Evolutionary conservation across 1,140 invertebrate species (phyloP).

Genomic region (Hycleus phaleratus): DNA sequence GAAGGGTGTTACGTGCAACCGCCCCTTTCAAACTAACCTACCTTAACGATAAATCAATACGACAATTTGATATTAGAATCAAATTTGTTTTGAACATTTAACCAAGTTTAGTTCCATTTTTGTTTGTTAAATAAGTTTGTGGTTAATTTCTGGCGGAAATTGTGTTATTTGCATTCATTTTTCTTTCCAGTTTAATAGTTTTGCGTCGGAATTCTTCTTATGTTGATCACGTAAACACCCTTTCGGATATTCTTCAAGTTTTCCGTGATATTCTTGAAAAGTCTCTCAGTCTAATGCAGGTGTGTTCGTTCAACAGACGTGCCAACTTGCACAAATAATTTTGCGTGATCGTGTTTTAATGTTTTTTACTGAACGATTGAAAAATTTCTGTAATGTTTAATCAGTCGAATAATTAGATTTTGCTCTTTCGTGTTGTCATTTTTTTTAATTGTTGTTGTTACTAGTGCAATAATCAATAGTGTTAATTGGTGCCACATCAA

Average conservation of each 20-base stretch:
- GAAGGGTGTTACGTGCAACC: too few species aligned
- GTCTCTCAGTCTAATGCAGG: slow-evolving; percentile 14
- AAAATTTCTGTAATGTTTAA: slow-evolving; percentile 4
- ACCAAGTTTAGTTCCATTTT: too few species aligned
- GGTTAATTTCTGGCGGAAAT: too few species aligned
- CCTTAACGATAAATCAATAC: too few species aligned
- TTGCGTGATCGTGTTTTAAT: slow-evolving; percentile 24
- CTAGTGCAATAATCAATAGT: not conserved
- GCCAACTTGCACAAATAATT: slow-evolving; percentile 23
- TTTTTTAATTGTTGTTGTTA: not conserved
- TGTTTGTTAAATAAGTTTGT: too few species aligned
- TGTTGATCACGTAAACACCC: slow-evolving; percentile 9
- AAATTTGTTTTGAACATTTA: too few species aligned
- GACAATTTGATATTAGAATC: too few species aligned
- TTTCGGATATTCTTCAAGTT: slow-evolving; percentile 2
- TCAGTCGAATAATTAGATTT: not conserved
- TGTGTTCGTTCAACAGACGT: slow-evolving; percentile 12
- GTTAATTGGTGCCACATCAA: not conserved
- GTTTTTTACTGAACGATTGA: slow-evolving; percentile 19
- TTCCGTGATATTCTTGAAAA: not conserved
- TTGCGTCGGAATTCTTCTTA: not conserved
- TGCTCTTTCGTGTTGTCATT: not conserved
- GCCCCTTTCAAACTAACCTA: too few species aligned
- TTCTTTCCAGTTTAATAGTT: too few species aligned
- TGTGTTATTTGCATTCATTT: too few species aligned